These are phyloP conservation scores for Ochropleura plecta DNA, from an alignment of 2,888 invertebrate species.

Conservation along the genomic window DNA sequence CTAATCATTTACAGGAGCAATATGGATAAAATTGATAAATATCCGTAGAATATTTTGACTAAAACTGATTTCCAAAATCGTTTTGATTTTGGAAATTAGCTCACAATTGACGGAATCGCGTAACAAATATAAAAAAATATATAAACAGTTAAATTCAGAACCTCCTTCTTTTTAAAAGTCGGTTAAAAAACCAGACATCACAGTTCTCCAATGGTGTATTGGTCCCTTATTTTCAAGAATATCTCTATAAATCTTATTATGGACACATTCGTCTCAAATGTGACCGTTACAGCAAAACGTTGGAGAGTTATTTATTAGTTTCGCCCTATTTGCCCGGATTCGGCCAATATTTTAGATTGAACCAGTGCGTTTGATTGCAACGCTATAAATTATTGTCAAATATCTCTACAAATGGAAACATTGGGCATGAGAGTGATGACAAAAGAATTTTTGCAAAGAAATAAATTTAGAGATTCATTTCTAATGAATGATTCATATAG, in stretches of 20 bases:
- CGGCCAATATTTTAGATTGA: slow-evolving; percentile 36
- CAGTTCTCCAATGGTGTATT: neutral
- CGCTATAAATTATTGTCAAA: slow-evolving; percentile 32
- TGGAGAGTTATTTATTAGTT: slow-evolving; percentile 41
- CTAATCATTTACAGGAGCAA: too few relatives aligned
- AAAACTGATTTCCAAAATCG: too few relatives aligned
- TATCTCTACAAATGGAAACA: neutral
- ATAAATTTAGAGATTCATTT: neutral
- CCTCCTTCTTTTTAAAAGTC: neutral
- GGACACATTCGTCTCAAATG: slow-evolving; percentile 38
- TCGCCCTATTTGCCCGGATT: slow-evolving; percentile 21
- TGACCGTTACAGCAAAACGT: slow-evolving; percentile 21
- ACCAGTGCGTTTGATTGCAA: slow-evolving; percentile 43
- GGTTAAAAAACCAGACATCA: neutral
- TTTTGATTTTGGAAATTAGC: too few relatives aligned
- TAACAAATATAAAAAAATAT: too few relatives aligned
- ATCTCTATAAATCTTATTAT: slow-evolving; percentile 35
- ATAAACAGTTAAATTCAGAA: too few relatives aligned
- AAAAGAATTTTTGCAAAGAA: neutral
- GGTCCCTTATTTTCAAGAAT: slow-evolving; percentile 1
- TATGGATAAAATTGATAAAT: too few relatives aligned
- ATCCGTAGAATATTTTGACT: too few relatives aligned
- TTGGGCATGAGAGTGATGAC: neutral
- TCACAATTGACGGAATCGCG: too few relatives aligned
- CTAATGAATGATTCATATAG: too few relatives aligned